phyloP scores from a whole-genome alignment of 2,888 invertebrate species.

The Myathropa florea region DNA sequence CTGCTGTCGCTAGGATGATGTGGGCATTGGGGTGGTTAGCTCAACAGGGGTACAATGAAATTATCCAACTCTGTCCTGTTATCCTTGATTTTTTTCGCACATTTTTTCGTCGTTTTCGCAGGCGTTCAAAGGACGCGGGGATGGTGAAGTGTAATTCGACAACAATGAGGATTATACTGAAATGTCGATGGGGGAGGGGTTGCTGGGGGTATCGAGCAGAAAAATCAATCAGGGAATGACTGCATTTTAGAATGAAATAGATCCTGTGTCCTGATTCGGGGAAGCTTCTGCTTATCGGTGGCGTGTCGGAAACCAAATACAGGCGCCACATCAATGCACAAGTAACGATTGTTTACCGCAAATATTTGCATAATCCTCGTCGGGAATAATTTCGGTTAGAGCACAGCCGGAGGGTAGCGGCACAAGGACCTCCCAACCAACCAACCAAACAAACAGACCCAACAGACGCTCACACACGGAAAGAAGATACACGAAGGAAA shows the following conservation, averaged over 20 bases:
- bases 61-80: slow-evolving; percentile 17
- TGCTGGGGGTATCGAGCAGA: slow-evolving; percentile 26
- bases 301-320: slow-evolving; percentile 27
- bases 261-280: neutral
- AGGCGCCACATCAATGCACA: slow-evolving; percentile 39
- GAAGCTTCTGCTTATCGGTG: neutral
- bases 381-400: slow-evolving; percentile 23
- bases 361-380: slow-evolving; percentile 65
- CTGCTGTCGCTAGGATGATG: neutral
- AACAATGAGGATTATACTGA: slow-evolving; percentile 35
- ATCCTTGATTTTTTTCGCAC: neutral
- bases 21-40: neutral
- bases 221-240: slow-evolving; percentile 55
- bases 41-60: slow-evolving; percentile 13
- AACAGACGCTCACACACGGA: neutral
- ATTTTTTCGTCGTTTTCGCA: neutral
- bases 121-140: neutral
- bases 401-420: neutral
- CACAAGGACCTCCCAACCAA: neutral
- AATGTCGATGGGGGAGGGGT: neutral
- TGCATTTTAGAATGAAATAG: slow-evolving; percentile 39
- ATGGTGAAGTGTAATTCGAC: slow-evolving; percentile 21
- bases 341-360: slow-evolving; percentile 61
- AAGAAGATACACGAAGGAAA: neutral
- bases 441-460: neutral